These are phyloP conservation scores for Pantherophis alleghaniensis DNA, from an alignment of 2,797 vertebrate genomes.

Conservation along the genomic window DNA sequence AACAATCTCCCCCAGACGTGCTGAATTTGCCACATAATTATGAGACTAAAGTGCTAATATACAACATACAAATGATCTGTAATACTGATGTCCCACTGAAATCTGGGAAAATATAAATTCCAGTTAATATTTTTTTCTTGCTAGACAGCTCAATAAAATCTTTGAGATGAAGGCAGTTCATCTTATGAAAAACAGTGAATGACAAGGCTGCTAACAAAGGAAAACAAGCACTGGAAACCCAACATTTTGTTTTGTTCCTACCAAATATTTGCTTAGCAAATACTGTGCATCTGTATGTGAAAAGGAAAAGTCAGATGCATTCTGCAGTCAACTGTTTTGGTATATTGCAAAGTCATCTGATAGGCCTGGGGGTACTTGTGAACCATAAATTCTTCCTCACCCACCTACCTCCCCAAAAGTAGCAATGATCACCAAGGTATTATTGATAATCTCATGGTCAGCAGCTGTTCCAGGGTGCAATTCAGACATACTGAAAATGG, in stretches of 20 bases:
- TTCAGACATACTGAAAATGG: conserved; percentile 12
- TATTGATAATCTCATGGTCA: conserved; percentile 10
- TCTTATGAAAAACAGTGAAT: not conserved
- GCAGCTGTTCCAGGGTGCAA: not conserved
- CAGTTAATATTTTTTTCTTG: not conserved
- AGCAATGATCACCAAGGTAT: conserved; percentile 29
- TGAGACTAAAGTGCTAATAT: not conserved
- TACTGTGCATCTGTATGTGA: conserved; percentile 11
- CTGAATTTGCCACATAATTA: not conserved
- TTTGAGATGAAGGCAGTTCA: not conserved
- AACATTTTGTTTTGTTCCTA: conserved; percentile 32
- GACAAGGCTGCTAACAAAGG: conserved; percentile 4
- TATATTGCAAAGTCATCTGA: conserved; percentile 8
- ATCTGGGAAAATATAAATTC: not conserved
- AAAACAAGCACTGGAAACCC: conserved; percentile 29
- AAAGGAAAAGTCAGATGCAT: conserved; percentile 3
- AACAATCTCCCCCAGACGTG: not conserved
- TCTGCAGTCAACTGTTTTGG: conserved; percentile 10
- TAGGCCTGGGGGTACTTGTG: not conserved
- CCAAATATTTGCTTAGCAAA: conserved; percentile 52
- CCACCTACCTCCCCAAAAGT: conserved; percentile 1
- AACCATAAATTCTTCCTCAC: conserved; percentile 8
- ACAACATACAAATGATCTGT: not conserved
- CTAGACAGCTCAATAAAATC: not conserved
- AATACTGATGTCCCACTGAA: not conserved